These are phyloP conservation scores for Thaleichthys pacificus DNA, from an alignment of 2,797 vertebrate genomes.

Conservation along the genomic window DNA sequence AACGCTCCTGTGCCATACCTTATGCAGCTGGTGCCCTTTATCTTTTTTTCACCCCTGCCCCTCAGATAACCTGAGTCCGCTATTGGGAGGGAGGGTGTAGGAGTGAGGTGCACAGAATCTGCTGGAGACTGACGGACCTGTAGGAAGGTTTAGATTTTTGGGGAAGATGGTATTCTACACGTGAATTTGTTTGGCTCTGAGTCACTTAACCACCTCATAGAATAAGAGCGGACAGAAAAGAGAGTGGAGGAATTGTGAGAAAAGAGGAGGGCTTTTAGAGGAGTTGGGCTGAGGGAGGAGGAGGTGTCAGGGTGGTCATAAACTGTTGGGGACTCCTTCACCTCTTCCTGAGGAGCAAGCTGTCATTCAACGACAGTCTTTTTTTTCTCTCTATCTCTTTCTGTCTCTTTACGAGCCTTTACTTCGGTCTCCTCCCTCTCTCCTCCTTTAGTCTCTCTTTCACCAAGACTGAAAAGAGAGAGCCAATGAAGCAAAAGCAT, in stretches of 20 bases:
- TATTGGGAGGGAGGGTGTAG: not conserved
- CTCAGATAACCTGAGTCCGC: not conserved
- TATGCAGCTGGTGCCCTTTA: no score
- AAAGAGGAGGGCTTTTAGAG: no score
- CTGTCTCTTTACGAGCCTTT: not conserved
- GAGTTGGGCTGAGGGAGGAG: no score
- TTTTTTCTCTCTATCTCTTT: not conserved
- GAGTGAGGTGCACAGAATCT: no score
- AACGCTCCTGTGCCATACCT: no score
- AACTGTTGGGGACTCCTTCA: no score
- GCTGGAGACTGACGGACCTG: not conserved
- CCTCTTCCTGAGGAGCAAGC: not conserved
- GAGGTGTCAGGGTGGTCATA: no score
- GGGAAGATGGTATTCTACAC: conserved; percentile 30
- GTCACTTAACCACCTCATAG: no score
- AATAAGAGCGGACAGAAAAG: no score
- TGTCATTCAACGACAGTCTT: conserved; percentile 26
- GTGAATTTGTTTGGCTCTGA: no score
- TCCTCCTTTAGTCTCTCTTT: conserved; percentile 12
- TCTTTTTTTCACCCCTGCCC: no score
- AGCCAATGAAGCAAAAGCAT: conserved; percentile 25
- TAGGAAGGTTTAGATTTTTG: not conserved
- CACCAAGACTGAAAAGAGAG: conserved; percentile 31
- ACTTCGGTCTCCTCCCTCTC: conserved; percentile 1
- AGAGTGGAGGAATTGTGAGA: not conserved